Evolutionary conservation across 2,797 vertebrate genomes (phyloP), one percentile per base, ranked within the genome.

Genomic region (Bovichtus diacanthus): DNA sequence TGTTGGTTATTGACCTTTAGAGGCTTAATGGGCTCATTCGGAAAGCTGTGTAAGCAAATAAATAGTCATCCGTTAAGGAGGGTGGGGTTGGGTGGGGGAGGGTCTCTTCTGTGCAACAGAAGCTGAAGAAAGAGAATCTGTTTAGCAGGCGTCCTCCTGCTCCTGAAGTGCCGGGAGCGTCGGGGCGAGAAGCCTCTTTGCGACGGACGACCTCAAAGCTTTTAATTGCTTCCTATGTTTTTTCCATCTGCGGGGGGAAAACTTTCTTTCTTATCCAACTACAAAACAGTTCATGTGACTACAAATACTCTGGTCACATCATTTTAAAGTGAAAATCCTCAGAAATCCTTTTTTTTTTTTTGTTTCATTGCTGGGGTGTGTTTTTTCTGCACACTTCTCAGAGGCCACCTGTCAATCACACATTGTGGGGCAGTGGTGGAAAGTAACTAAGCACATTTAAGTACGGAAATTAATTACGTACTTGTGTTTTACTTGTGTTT

Each of bases 211-310:
- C 93, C 81, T 85, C 34, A 6, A 78, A 83, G 88, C 82, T 85
- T 94, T 96, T 95, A 95, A 96, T 95, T 94, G 92, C 95, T 96
- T 96, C 93, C 94, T 94, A 88, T 96, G 94, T 88, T 90, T 96
- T 96, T 93, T 73, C 93, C 95, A 96, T 95, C 92, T 96, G 95
- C 94, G 83, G 90, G 80, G 74, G 81, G 70, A 39, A 43, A 21
- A 23, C 58, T 67, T 39, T 96, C 94, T 94, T 88, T 78, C 23
- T 29, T 11, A 19, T 21, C 19, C 27, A 15, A 29, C 31, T 2
- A n/a, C 25, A 36, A 58, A 72, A 68, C 71, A 68, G 51, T 43
- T 71, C 21, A 9, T 11, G 21, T 56, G 56, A 50, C 46, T 49
- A 3, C 9, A 65, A 43, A 65, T 44, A 15, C 21, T 21, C 18